Evolutionary conservation across 1,140 invertebrate species (phyloP).

Genomic region (Venturia canescens): DNA sequence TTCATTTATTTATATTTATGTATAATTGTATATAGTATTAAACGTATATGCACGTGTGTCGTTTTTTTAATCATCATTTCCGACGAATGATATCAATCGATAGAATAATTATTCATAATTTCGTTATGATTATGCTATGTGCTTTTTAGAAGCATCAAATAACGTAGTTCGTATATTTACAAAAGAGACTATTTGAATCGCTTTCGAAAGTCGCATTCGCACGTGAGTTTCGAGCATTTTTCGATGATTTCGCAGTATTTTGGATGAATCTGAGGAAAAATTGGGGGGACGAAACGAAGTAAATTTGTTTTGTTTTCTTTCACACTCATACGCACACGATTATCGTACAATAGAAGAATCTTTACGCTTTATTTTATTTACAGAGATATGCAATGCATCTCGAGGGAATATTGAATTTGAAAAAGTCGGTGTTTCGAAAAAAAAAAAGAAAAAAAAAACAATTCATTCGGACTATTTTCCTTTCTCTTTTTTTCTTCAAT

Average conservation of each 20-base stretch:
- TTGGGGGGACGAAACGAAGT: not conserved
- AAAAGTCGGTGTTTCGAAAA: not conserved
- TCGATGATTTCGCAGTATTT: not conserved
- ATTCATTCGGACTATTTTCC: not conserved
- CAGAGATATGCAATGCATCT: conserved; percentile 43
- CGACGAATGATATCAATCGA: conserved; percentile 3
- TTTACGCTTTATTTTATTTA: conserved; percentile 45
- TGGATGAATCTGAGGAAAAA: not conserved
- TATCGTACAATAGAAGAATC: conserved; percentile 41
- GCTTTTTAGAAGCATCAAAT: not conserved
- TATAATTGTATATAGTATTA: conserved; percentile 65
- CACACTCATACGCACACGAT: not conserved
- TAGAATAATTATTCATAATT: conserved; percentile 3
- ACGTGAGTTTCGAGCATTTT: not conserved
- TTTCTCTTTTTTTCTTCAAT: not conserved
- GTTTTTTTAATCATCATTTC: not conserved
- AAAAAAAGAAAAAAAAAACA: not conserved
- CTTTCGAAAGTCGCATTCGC: not conserved
- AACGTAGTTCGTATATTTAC: not conserved
- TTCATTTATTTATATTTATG: not conserved
- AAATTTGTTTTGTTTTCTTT: conserved; percentile 20
- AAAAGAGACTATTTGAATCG: not conserved
- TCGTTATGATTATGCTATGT: not conserved
- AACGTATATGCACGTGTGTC: conserved; percentile 54
- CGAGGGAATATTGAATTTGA: not conserved